A percentile compares a stretch with the other conserved stretches of the same genome.
phyloP scores from a whole-genome alignment of 1,140 invertebrate genomes.

The Trichonephila clavata region DNA sequence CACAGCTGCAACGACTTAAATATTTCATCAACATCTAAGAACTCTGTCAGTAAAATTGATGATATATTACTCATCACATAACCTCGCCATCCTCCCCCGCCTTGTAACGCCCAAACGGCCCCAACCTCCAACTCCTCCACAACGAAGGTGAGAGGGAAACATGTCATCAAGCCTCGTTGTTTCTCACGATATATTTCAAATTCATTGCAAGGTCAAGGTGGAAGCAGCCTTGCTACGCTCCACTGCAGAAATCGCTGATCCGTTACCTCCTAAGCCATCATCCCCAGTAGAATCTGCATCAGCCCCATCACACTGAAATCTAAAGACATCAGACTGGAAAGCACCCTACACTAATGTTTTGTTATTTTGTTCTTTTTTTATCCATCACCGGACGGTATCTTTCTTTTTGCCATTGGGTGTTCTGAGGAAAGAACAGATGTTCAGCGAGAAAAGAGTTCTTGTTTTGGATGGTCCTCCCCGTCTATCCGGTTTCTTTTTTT shows the following conservation, averaged over 20 bases:
- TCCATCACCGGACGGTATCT: constrained; percentile 34
- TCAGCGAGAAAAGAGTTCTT: constrained; percentile 39
- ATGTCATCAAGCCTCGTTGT: not conserved
- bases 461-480: constrained; percentile 8
- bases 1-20: not conserved
- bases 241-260: constrained; percentile 1
- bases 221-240: not conserved
- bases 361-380: not conserved
- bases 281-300: constrained; percentile 44
- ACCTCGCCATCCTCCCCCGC: not conserved
- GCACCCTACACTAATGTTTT: constrained; percentile 4
- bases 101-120: not conserved
- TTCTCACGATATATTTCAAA: constrained; percentile 1
- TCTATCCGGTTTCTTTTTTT: constrained; percentile 37
- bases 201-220: constrained; percentile 21
- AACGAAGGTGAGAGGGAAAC: not conserved
- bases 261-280: constrained; percentile 41
- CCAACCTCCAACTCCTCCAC: not conserved
- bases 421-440: constrained; percentile 42
- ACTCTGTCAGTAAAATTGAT: not conserved
- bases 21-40: not conserved
- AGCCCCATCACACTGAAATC: not conserved
- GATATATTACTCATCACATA: not conserved
- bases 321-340: not conserved
- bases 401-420: not conserved